These are phyloP conservation scores for Liopterus haemorrhoidalis DNA, from an alignment of 2,888 invertebrate genomes.

Conservation along the genomic window DNA sequence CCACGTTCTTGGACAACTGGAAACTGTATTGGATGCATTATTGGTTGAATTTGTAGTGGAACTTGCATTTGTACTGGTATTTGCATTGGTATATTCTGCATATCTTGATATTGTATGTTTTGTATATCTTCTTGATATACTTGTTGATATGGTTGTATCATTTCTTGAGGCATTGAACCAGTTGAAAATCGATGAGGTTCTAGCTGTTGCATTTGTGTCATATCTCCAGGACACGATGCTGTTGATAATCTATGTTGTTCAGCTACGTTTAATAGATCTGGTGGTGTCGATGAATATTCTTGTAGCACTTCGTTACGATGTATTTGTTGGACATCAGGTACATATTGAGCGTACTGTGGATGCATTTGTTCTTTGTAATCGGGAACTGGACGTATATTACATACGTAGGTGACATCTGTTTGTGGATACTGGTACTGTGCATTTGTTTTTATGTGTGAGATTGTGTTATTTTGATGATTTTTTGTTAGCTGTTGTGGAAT, in stretches of 20 bases:
- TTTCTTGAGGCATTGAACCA: slow-evolving; percentile 12
- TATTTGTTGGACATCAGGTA: no score
- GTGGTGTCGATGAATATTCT: background rate
- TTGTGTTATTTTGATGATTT: no score
- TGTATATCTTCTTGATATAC: slow-evolving; percentile 3
- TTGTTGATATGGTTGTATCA: slow-evolving; percentile 2
- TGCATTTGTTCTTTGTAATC: no score
- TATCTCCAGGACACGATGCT: slow-evolving; percentile 41
- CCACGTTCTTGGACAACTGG: background rate
- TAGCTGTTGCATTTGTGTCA: slow-evolving; percentile 8
- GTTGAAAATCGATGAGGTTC: slow-evolving; percentile 15
- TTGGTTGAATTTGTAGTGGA: background rate
- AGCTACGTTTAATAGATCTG: no score
- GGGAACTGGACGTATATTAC: no score
- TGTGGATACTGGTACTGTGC: no score
- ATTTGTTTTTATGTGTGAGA: no score
- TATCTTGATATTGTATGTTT: background rate
- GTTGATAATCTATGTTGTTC: slow-evolving; percentile 41
- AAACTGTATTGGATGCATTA: background rate
- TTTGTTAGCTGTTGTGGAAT: no score
- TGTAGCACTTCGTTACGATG: slow-evolving; percentile 2
- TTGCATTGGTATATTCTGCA: slow-evolving; percentile 3
- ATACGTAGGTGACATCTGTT: no score
- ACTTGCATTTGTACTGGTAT: background rate
- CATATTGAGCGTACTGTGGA: no score